Conservation (phyloP, 2,113 vertebrate genomes). For the Notiomystis cincta region DNA sequence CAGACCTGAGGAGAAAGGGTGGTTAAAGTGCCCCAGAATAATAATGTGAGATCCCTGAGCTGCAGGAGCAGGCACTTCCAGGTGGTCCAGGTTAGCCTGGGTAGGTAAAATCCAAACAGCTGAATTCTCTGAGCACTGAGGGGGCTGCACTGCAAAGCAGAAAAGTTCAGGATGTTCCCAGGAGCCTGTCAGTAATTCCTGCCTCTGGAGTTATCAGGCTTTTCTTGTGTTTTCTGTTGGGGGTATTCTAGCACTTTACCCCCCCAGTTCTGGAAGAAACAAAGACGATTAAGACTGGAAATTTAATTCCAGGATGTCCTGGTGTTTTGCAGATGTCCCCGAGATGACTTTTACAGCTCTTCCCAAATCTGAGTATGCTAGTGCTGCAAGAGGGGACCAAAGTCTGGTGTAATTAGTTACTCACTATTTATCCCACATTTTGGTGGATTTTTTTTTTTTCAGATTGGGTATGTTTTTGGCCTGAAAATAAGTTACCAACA, state of each 20-base stretch:
- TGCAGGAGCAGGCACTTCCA: neutral
- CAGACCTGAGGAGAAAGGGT: neutral
- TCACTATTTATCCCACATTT: neutral
- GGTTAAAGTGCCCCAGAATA: neutral
- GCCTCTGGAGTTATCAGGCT: neutral
- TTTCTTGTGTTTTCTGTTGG: neutral
- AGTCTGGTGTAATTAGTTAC: neutral
- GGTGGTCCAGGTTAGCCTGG: neutral
- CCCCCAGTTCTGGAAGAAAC: neutral
- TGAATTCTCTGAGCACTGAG: neutral
- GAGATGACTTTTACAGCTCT: constrained; percentile 6
- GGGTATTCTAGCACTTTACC: neutral
- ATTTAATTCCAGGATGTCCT: neutral
- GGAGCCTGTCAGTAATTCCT: neutral
- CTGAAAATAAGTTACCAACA: neutral
- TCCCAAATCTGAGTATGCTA: neutral
- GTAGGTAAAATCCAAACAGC: neutral
- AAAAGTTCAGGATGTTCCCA: neutral
- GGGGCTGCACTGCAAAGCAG: neutral
- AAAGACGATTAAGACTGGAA: neutral
- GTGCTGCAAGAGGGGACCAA: neutral
- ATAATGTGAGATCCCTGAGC: neutral
- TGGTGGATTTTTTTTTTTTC: neutral
- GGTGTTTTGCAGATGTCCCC: neutral
- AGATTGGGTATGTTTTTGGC: neutral